Evolutionary conservation across 2,888 invertebrate species (phyloP), one percentile per base, ranked within the genome.

Genomic region (Pterobdella sp.): DNA sequence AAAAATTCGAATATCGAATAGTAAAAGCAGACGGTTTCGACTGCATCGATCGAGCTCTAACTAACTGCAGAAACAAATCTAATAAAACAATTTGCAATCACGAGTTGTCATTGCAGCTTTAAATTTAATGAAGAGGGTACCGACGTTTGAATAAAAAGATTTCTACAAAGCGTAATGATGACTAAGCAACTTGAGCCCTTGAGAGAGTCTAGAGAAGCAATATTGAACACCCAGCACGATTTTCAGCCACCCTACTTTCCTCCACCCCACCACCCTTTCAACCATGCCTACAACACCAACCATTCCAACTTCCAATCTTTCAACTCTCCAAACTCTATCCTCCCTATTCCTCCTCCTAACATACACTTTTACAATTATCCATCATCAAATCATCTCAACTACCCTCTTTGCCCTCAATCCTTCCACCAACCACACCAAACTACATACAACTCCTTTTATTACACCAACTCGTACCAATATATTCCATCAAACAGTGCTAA

Each of bases 161-260:
- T 7, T 42, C 22, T 42, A 7, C 49, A 42, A 7, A 26, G 7
- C 18, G 60, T 4, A 3, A 56, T 56, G 60, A 26, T 56, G 60
- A 56, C 18, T 26, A 56, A 56, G n/a, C 26, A 22, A 56, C n/a
- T 56, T 22, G 60, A 22, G 3, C n/a, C n/a, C 18, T 22, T 22
- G 60, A 56, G 60, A 26, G 4, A 22, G 10, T 22, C 4, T 22
- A 7, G 14, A 14, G 60, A 22, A 4, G 3, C 7, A 4, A 3
- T 3, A n/a, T 3, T 26, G 4, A 26, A 56, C 10, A 56, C 10
- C 60, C 7, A 4, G 10, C 14, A 3, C 4, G 60, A 56, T 4
- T 22, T 56, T n/a, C 60, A 56, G 26, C 60, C 60, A 22, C 60
- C 60, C n/a, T 56, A 56, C 60, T 56, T 56, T 56, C 60, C 60